Evolutionary conservation across 2,888 invertebrate genomes (phyloP).

Genomic region (Ormyrus thymus): DNA sequence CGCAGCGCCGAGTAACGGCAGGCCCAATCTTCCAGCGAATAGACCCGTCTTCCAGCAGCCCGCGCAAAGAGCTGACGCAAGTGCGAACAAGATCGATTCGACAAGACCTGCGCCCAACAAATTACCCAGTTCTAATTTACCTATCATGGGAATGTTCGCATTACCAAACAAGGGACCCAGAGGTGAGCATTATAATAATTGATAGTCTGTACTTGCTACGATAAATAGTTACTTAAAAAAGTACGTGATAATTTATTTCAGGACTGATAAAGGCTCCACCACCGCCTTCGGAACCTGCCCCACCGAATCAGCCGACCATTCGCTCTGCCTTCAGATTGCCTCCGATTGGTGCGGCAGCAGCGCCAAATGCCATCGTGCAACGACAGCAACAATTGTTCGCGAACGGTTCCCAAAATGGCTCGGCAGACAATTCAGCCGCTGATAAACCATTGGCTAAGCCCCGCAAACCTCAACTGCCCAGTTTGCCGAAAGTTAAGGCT

Average conservation of each 20-base stretch:
- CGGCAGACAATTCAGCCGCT: no score
- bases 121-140: conserved; percentile 58
- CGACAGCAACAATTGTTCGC: no score
- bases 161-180: conserved; percentile 62
- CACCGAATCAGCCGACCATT: conserved; percentile 73
- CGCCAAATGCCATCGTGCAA: conserved; percentile 32
- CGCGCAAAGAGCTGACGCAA: not conserved
- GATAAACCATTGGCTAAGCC: conserved; percentile 65
- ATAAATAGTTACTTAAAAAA: not conserved
- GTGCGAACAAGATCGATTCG: not conserved
- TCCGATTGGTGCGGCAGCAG: conserved; percentile 55
- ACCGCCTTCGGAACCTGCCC: conserved; percentile 75
- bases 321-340: conserved; percentile 67
- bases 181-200: conserved; percentile 53
- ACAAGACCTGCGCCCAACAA: conserved; percentile 60
- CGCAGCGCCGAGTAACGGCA: conserved; percentile 21
- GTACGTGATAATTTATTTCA: not conserved
- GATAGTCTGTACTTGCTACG: not conserved
- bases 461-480: conserved; percentile 73
- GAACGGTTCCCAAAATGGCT: no score
- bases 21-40: conserved; percentile 62
- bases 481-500: conserved; percentile 75
- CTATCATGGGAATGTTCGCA: conserved; percentile 66
- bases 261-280: conserved; percentile 73
- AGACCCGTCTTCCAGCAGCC: conserved; percentile 50